Percentiles rank a stretch among this genome's conserved stretches.
Evolutionary conservation across 2,797 vertebrate species (phyloP).

Genomic region (Margarornis squamiger): DNA sequence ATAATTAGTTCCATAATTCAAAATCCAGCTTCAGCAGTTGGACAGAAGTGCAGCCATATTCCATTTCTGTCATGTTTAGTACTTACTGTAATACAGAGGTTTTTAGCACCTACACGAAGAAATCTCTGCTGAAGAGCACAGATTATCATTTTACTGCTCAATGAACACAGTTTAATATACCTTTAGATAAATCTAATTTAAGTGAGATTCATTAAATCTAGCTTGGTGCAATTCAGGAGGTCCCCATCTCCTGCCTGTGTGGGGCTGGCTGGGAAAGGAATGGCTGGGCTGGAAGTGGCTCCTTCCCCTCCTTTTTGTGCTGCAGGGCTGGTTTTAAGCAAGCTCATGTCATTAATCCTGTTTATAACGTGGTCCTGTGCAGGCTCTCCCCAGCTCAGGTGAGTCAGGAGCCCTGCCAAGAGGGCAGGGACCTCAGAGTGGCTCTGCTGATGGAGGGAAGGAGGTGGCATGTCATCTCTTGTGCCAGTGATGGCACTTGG

Average conservation of each 20-base stretch:
- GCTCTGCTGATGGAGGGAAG: not conserved
- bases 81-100: not conserved
- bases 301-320: not conserved
- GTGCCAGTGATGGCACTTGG: not conserved
- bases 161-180: not conserved
- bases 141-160: not conserved
- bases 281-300: not conserved
- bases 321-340: not conserved
- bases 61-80: not conserved
- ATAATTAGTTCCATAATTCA: not conserved
- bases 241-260: not conserved
- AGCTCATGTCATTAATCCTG: not conserved
- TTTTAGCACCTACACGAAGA: not conserved
- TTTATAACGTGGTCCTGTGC: not conserved
- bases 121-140: not conserved
- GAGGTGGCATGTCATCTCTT: not conserved
- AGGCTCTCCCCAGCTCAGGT: not conserved
- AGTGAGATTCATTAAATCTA: not conserved
- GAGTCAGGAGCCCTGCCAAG: not conserved
- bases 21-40: not conserved
- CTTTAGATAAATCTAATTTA: not conserved
- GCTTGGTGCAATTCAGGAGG: not conserved
- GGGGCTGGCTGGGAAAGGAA: not conserved
- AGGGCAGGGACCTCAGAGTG: not conserved
- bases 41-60: not conserved